Evolutionary conservation across 2,797 vertebrate species (phyloP).

Genomic region (Prunella strophiata): DNA sequence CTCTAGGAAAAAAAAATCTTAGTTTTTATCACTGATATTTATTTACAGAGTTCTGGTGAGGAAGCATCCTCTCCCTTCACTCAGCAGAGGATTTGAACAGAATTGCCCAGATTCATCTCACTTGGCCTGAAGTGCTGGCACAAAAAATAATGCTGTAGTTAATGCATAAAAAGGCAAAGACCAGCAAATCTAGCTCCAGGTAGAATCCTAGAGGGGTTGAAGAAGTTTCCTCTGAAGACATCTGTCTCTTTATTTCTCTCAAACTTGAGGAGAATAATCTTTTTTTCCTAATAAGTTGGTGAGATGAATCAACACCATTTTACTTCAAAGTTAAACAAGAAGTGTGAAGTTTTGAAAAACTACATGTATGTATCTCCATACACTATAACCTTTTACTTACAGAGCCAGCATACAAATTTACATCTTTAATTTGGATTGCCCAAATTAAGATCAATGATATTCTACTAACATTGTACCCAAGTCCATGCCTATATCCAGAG

Average conservation of each 20-base stretch:
- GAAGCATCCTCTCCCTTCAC: neutral
- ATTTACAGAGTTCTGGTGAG: neutral
- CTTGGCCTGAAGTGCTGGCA: neutral
- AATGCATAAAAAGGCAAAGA: neutral
- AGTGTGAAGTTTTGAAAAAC: neutral
- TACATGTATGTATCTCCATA: neutral
- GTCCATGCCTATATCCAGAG: neutral
- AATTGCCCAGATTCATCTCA: neutral
- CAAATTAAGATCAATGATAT: neutral
- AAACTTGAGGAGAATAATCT: neutral
- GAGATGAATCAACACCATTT: neutral
- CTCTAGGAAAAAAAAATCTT: neutral
- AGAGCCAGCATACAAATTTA: neutral
- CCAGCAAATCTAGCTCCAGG: neutral
- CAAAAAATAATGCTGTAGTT: neutral
- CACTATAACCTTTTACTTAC: neutral
- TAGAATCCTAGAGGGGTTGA: neutral
- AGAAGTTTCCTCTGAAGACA: neutral
- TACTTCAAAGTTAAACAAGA: neutral
- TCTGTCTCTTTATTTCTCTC: neutral
- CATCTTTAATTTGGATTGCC: neutral
- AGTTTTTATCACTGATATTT: neutral
- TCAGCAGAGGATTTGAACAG: neutral
- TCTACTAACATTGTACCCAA: neutral
- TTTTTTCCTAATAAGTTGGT: neutral